Conservation (phyloP, 2,797 vertebrate species). For the Poliocrania exsul region DNA sequence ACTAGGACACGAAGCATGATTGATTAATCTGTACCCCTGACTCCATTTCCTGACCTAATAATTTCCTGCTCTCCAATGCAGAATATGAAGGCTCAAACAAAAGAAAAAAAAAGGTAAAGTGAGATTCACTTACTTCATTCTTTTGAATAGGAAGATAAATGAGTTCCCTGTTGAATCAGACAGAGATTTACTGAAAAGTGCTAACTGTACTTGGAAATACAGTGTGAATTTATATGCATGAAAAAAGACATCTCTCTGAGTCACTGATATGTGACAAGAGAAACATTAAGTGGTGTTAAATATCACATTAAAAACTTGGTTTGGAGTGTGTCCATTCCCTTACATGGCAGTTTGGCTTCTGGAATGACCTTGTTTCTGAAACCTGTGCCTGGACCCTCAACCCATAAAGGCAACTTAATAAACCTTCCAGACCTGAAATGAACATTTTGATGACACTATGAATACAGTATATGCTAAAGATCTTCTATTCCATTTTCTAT, state of each 20-base stretch:
- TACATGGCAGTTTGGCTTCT: background rate
- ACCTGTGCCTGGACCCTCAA: conserved; percentile 11
- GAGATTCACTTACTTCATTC: background rate
- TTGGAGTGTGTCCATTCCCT: background rate
- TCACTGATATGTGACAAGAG: background rate
- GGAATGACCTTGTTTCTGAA: conserved; percentile 61
- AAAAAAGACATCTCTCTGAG: background rate
- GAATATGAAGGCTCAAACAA: conserved; percentile 33
- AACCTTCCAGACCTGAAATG: conserved; percentile 63
- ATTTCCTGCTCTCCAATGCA: background rate
- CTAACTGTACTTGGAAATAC: background rate
- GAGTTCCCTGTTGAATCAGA: conserved; percentile 26
- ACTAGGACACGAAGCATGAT: background rate
- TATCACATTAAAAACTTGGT: background rate
- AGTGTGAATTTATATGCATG: background rate
- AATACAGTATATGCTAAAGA: conserved; percentile 70
- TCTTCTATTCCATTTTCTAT: conserved; percentile 70
- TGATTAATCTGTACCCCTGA: conserved; percentile 50
- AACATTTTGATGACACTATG: conserved; percentile 67
- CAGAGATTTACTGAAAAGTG: conserved; percentile 8
- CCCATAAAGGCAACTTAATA: conserved; percentile 69
- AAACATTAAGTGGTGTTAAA: conserved; percentile 14
- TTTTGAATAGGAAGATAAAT: conserved; percentile 44
- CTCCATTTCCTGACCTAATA: conserved; percentile 52
- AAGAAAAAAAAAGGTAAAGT: background rate